These are phyloP conservation scores for Calyptomena viridis DNA, from an alignment of 2,113 vertebrate species.

Conservation along the genomic window DNA sequence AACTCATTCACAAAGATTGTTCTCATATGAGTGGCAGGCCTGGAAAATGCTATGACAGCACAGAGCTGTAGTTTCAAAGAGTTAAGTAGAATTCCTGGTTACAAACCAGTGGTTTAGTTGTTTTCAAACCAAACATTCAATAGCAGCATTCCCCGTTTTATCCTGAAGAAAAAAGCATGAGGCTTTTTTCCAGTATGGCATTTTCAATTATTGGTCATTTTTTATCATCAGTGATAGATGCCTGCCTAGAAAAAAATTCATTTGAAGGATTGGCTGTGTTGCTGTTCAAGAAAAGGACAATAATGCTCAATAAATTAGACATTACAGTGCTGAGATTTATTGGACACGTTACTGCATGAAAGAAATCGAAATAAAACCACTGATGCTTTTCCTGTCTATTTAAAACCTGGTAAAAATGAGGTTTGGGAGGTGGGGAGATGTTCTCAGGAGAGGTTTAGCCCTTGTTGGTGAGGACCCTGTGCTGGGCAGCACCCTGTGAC, in stretches of 20 bases:
- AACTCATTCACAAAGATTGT: fast-evolving
- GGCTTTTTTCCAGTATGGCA: not conserved
- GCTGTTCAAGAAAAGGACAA: not conserved
- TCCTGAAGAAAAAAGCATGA: not conserved
- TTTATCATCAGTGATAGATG: slow-evolving; percentile 23
- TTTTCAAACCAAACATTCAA: not conserved
- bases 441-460: not conserved
- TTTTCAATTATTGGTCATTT: slow-evolving; percentile 28
- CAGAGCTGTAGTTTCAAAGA: not conserved
- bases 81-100: not conserved
- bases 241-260: not conserved
- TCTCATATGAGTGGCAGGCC: not conserved
- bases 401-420: not conserved
- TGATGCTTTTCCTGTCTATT: not conserved
- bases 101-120: not conserved
- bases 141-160: not conserved
- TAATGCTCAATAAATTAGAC: slow-evolving; percentile 45
- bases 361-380: slow-evolving; percentile 6
- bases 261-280: slow-evolving; percentile 24
- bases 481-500: not conserved
- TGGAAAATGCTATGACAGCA: not conserved
- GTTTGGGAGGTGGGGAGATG: not conserved
- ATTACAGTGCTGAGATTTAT: slow-evolving; percentile 21
- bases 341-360: not conserved
- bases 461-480: not conserved